A percentile compares a stretch with the other conserved stretches of the same genome.
These are phyloP conservation scores for Nothoprocta pentlandii DNA, from an alignment of 2,113 vertebrate genomes.

Conservation along the genomic window DNA sequence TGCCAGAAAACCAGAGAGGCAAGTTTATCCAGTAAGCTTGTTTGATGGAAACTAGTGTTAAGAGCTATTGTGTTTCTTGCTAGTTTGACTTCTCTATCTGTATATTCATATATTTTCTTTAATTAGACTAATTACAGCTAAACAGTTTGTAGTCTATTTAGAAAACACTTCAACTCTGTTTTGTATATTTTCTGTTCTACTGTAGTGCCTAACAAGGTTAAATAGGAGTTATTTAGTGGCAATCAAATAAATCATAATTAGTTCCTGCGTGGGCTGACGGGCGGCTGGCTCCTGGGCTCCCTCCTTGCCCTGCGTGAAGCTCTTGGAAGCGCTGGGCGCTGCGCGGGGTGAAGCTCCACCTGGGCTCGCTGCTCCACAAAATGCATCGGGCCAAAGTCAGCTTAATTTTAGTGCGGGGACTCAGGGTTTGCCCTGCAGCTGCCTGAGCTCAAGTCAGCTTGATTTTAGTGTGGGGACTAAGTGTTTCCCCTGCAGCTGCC, in stretches of 20 bases:
- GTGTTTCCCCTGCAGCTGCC: neutral
- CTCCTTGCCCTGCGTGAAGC: neutral
- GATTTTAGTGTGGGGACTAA: neutral
- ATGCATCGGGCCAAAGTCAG: neutral
- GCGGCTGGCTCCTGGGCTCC: neutral
- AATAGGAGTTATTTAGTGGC: neutral
- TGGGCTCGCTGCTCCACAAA: neutral
- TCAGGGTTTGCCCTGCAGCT: neutral
- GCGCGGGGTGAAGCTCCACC: neutral
- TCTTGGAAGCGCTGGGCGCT: neutral
- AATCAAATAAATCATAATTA: neutral
- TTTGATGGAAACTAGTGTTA: neutral
- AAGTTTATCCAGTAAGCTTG: neutral
- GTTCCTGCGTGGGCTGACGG: neutral
- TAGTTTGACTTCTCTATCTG: neutral
- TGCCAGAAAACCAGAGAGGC: neutral
- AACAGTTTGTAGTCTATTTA: slow-evolving; percentile 6
- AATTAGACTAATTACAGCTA: neutral
- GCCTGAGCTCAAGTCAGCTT: neutral
- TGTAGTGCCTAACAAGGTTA: neutral
- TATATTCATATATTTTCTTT: neutral
- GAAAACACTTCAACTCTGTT: neutral
- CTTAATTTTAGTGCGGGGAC: neutral
- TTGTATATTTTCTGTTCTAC: neutral
- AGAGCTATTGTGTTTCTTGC: neutral